Evolutionary conservation across 92 coral and sea anemone genomes (phyloP), one percentile per base, ranked within the genome.

Genomic region (Phenganax subtilis): DNA sequence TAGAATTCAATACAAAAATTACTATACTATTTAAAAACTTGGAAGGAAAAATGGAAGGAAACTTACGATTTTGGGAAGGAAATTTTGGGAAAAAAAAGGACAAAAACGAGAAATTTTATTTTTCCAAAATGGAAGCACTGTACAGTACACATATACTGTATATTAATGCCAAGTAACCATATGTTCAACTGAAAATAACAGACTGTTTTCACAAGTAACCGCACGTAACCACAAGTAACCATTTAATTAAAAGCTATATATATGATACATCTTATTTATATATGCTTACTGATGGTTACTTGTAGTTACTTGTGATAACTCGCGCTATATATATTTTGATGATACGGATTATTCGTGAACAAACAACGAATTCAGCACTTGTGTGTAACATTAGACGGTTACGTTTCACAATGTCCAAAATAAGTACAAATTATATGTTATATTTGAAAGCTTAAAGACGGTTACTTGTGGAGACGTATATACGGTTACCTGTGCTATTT

Each of bases 391-490:
- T 59, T 59, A 59, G 64, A 59, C 64, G 20, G 17, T 10, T 59
- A 14, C 12, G 20, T 59, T 59, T 59, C 2, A 37, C 47, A 37
- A 4, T 37, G 17, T 59, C 64, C n/a, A 59, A 10, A 59, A 59
- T 59, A 59, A 12, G 20, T 59, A 59, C 64, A 59, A n/a, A 59
- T 59, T 14, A 59, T 59, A 59, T 25, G 12, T 59, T 20, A 6
- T 59, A 59, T 59, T 59, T 59, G 64, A 14, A 59, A 5, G 7
- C 64, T 59, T 9, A 59, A 5, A 59, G 16, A 59, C 20, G 64
- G 64, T 59, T 59, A 59, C 64, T 59, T 59, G 64, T 59, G 64
- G 64, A 59, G 64, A 59, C 64, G 73, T 68, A 37, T 37, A 37
- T 37, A 37, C 47, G 47, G 47, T 37, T 37, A 37, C 73, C 30